Percentiles rank a stretch among this genome's conserved stretches.
Conservation (phyloP, 2,888 invertebrate genomes). For the Chironomus riparius region DNA sequence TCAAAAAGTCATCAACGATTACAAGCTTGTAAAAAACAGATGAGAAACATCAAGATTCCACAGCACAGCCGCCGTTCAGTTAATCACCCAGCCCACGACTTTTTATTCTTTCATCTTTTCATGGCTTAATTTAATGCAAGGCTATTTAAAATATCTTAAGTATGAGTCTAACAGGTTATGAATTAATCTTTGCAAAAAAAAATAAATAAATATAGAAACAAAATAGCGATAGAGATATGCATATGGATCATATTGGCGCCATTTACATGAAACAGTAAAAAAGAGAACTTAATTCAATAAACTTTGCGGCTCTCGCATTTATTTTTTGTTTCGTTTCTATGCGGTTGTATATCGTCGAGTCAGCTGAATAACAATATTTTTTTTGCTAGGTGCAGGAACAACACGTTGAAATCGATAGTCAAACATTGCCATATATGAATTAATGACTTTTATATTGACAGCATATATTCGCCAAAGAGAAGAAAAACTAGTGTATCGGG, state of each 20-base stretch:
- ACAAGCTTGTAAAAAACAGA: no score
- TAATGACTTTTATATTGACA: neutral
- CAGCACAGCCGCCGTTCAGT: no score
- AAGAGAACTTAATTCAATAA: conserved; percentile 1
- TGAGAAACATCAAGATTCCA: no score
- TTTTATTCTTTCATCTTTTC: no score
- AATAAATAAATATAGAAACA: neutral
- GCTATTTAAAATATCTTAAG: no score
- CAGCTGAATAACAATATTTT: neutral
- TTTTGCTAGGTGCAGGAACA: neutral
- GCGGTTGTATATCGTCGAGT: neutral
- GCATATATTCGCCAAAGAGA: no score
- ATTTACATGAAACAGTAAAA: neutral
- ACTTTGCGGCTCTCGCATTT: neutral
- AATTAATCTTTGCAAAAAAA: no score
- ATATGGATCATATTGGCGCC: conserved; percentile 1
- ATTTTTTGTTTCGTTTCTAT: neutral
- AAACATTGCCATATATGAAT: conserved; percentile 6
- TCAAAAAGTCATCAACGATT: no score
- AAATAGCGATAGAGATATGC: neutral
- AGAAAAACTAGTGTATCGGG: no score
- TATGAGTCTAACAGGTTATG: neutral
- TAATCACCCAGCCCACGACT: no score
- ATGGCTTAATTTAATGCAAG: no score
- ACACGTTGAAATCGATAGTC: neutral